These are phyloP conservation scores for Allygus modestus DNA, from an alignment of 2,888 invertebrate genomes.

Conservation along the genomic window DNA sequence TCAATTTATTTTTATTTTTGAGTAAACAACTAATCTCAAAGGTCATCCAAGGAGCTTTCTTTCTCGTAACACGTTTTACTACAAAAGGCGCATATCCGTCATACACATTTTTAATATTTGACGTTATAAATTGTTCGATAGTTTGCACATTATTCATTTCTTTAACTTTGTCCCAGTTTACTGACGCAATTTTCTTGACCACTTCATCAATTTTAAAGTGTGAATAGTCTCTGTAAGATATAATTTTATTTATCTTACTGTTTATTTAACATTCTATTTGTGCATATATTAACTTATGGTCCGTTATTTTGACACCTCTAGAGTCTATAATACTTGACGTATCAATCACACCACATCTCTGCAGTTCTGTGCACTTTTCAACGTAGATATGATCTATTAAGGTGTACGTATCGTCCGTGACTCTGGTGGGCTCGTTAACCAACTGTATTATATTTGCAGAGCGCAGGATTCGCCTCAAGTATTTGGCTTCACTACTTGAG, in stretches of 20 bases:
- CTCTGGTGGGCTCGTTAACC: slow-evolving; percentile 35
- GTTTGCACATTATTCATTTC: not conserved
- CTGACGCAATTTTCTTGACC: not conserved
- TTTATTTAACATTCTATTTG: not conserved
- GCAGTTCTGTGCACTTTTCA: not conserved
- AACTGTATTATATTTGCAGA: not conserved
- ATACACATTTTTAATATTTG: not conserved
- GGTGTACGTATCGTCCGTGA: not conserved
- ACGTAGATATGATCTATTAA: slow-evolving; percentile 20
- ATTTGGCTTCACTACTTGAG: not conserved
- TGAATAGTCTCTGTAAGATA: not conserved
- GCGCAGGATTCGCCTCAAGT: not conserved
- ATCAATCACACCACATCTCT: not conserved
- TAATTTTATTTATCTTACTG: too few relatives aligned
- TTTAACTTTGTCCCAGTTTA: not conserved
- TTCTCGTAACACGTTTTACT: not conserved
- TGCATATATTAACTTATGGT: slow-evolving; percentile 8
- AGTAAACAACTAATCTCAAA: too few relatives aligned
- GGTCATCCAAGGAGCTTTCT: too few relatives aligned
- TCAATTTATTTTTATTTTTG: too few relatives aligned
- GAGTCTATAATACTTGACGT: not conserved
- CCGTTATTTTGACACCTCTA: slow-evolving; percentile 6
- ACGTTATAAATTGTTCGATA: not conserved
- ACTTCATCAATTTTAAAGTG: not conserved
- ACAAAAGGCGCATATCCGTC: not conserved